Base-by-base conservation (phyloP, 92 coral and sea anemone genomes). In the Isaurus tuberculatus region DNA sequence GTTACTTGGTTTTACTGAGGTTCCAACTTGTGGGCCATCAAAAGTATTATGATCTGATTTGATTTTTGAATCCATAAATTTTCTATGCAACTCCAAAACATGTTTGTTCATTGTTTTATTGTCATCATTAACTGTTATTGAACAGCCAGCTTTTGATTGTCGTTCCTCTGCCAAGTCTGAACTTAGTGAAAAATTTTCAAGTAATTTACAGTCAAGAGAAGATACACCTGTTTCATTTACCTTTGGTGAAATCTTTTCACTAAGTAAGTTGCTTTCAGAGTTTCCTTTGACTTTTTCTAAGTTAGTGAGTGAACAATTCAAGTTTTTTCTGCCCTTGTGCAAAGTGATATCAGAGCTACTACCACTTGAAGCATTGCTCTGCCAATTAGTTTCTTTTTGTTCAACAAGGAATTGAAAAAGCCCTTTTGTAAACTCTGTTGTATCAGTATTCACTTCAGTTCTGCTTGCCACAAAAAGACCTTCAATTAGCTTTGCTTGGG, bases 401-500 rank as follows among this genome's bases (percentile, higher is more conserved):
- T 48, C 80, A 63, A 69, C 58, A 29, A 27, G 82, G 77, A 34
- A 32, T 26, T 58, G 70, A 77, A 77, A 77, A 27, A 77, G 44
- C 43, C 82, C 82, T 3, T 37, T 32, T 31, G 82, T 17, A 22
- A 88, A 51, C 1, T 75, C 71, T n/a, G 63, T 77, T 26, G 82
- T 79, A 13, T 42, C 63, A 13, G n/a, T 33, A 75, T 17, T 32
- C 13, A 43, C 30, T 31, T 78, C 84, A 34, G 43, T 26, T 49
- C 37, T 70, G 14, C 72, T 75, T 15, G 55, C 22, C 73, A 79
- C 83, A 31, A n/a, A 27, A 31, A 40, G 2, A 11, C 58, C 63
- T 65, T 78, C 75, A 16, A 89, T 37, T 4, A n/a, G 36, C 23
- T 71, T 71, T 27, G 79, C 19, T 23, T 86, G 86, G 31, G 92